Evolutionary conservation across 2,888 invertebrate species (phyloP).

Genomic region (Pinctada fucata): DNA sequence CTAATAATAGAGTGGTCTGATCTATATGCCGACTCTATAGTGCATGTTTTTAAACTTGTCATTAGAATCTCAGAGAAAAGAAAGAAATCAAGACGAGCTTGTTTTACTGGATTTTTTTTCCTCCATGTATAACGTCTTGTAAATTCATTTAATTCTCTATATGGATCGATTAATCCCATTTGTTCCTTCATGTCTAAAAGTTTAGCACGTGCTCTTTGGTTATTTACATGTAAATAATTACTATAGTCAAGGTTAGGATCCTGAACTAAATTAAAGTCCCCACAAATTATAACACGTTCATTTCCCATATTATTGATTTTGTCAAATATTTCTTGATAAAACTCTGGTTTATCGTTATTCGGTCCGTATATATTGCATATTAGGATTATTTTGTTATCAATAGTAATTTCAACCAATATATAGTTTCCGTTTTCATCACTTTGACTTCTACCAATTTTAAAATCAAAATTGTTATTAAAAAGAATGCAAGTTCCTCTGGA

Average conservation of each 20-base stretch:
- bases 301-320: background rate
- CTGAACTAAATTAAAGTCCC: slow-evolving; percentile 29
- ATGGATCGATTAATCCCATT: slow-evolving; percentile 23
- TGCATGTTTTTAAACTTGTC: background rate
- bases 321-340: slow-evolving; percentile 7
- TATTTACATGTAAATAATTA: slow-evolving; percentile 29
- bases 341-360: background rate
- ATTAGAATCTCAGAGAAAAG: slow-evolving; percentile 21
- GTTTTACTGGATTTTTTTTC: slow-evolving; percentile 35
- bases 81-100: slow-evolving; percentile 37
- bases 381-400: background rate
- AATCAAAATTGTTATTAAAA: background rate
- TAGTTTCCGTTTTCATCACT: background rate
- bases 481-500: background rate
- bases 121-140: slow-evolving; percentile 31
- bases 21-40: slow-evolving; percentile 23
- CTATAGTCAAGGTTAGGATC: slow-evolving; percentile 17
- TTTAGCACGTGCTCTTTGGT: slow-evolving; percentile 14
- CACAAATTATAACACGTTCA: slow-evolving; percentile 16
- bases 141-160: slow-evolving; percentile 19
- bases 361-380: slow-evolving; percentile 9
- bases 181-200: slow-evolving; percentile 10
- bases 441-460: too few relatives aligned
- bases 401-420: background rate
- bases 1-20: slow-evolving; percentile 37